Percentiles rank a stretch among this genome's conserved stretches.
These are phyloP conservation scores for Mnemiopsis leidyi DNA, from an alignment of 37 sponge, comb jelly and placozoan species.

Conservation along the genomic window DNA sequence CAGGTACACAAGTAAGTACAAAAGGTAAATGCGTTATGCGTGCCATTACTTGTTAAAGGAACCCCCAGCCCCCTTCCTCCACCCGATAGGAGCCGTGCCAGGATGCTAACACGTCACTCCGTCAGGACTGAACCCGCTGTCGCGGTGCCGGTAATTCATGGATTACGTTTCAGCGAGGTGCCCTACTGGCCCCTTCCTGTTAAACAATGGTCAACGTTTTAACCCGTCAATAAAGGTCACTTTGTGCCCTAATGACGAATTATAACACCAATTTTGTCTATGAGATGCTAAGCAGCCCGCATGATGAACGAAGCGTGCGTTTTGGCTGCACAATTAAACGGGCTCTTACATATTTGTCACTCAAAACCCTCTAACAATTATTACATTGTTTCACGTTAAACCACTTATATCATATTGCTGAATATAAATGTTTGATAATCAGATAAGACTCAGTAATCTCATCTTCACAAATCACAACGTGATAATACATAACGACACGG, in stretches of 20 bases:
- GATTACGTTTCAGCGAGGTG: neutral
- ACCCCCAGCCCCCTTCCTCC: neutral
- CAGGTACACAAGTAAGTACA: constrained; percentile 40
- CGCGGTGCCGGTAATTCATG: neutral
- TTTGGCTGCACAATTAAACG: too few relatives aligned
- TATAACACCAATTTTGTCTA: neutral
- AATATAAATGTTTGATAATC: too few relatives aligned
- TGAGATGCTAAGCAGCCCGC: too few relatives aligned
- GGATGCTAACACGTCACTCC: neutral
- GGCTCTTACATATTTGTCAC: too few relatives aligned
- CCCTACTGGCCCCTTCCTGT: neutral
- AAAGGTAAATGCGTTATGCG: neutral
- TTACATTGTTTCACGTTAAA: too few relatives aligned
- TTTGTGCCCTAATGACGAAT: neutral
- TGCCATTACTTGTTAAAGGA: neutral
- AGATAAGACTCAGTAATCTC: too few relatives aligned
- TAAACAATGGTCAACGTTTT: neutral
- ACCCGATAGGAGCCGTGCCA: too few relatives aligned
- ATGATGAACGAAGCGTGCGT: too few relatives aligned
- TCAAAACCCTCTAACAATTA: too few relatives aligned
- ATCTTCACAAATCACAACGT: too few relatives aligned
- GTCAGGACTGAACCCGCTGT: neutral
- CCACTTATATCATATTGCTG: too few relatives aligned
- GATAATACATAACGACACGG: too few relatives aligned
- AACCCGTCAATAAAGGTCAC: neutral